Percentiles rank a stretch among this genome's conserved stretches.
phyloP scores from a whole-genome alignment of 2,888 invertebrate genomes.

The Drosophila nigritarsus region DNA sequence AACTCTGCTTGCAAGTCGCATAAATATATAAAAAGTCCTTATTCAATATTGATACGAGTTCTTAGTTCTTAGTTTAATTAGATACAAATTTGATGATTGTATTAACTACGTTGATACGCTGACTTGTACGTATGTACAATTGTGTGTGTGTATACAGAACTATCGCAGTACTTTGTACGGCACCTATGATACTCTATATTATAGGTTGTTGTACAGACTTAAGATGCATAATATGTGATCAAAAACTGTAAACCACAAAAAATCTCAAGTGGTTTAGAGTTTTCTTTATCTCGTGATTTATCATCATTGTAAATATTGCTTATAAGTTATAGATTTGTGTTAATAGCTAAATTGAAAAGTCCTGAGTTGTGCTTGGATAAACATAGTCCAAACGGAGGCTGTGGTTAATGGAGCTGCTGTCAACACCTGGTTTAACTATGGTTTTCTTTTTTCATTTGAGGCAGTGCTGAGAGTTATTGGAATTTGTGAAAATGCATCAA shows the following conservation, averaged over 20 bases:
- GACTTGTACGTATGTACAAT: conserved; percentile 60
- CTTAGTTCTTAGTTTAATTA: conserved; percentile 23
- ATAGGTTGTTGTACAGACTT: conserved; percentile 46
- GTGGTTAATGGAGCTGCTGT: neutral
- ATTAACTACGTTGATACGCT: conserved; percentile 63
- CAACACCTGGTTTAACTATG: conserved; percentile 9
- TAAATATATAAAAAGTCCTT: conserved; percentile 66
- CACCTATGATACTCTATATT: conserved; percentile 60
- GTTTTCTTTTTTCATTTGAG: neutral
- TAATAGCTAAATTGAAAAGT: conserved; percentile 55
- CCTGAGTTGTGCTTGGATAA: conserved; percentile 73
- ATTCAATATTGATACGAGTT: conserved; percentile 27
- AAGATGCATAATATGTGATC: conserved; percentile 9
- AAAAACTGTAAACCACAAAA: conserved; percentile 61
- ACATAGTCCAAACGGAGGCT: conserved; percentile 11
- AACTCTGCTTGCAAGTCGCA: conserved; percentile 32
- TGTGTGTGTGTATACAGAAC: conserved; percentile 24
- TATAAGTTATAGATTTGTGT: conserved; percentile 50
- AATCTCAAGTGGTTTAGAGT: conserved; percentile 55
- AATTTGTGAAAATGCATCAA: conserved; percentile 7
- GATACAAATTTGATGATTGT: conserved; percentile 47
- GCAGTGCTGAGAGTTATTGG: conserved; percentile 8
- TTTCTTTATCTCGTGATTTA: conserved; percentile 25
- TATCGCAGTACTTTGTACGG: conserved; percentile 79
- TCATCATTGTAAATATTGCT: conserved; percentile 57